Evolutionary conservation across 35 echinoderm and acorn worm species (phyloP).

Genomic region (Apostichopus parvimensis): DNA sequence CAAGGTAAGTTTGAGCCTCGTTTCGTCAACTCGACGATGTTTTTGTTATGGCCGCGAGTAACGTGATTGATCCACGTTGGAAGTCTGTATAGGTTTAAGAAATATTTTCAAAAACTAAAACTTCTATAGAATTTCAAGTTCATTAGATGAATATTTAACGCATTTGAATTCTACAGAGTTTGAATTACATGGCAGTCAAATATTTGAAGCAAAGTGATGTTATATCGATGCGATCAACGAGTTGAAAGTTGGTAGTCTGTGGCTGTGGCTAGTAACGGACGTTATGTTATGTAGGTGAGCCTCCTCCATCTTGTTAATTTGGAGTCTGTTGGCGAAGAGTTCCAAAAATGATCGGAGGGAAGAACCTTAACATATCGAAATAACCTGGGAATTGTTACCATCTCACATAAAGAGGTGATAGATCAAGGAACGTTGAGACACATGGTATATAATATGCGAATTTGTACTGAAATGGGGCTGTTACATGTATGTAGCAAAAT

Average conservation of each 20-base stretch:
- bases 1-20: conserved; percentile 75
- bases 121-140: not conserved
- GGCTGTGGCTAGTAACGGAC: not conserved
- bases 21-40: conserved; percentile 18
- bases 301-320: not conserved
- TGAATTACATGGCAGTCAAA: not conserved
- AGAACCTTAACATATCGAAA: not conserved
- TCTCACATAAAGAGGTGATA: not conserved
- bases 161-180: not conserved
- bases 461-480: not conserved
- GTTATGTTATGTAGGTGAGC: not conserved
- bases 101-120: not conserved
- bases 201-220: not conserved
- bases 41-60: conserved; percentile 52
- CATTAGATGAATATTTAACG: not conserved
- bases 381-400: not conserved
- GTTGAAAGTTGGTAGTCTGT: not conserved
- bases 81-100: not conserved
- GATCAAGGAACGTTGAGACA: not conserved
- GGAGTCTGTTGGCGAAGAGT: not conserved
- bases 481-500: not conserved
- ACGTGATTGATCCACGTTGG: conserved; percentile 10
- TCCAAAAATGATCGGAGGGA: not conserved
- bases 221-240: not conserved
- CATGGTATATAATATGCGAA: not conserved